Evolutionary conservation across 2,113 vertebrate species (phyloP), one percentile per base, ranked within the genome.

Genomic region (Colossoma macropomum): DNA sequence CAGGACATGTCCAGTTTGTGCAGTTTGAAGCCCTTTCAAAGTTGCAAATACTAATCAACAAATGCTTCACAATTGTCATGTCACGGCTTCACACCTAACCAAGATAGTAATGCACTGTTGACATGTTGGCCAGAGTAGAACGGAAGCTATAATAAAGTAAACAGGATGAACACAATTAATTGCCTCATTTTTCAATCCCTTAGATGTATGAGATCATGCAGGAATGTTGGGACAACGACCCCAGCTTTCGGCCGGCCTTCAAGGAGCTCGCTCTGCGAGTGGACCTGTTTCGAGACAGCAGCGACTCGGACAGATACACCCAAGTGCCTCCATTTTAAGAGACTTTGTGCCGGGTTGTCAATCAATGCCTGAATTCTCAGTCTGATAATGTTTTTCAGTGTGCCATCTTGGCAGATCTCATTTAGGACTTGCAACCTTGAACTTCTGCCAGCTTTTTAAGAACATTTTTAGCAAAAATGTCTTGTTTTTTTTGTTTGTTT

Each of bases 171-270:
- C 21, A 59, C 23, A 21, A 5, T 52, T 70, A 62, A 69, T 17
- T 38, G 17, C 0, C 4, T 63, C 0, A n/a, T 34, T 15, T n/a
- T 56, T 70, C 12, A 28, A 10, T 82, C 60, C 2, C 17, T 52
- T 89, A 99, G 98, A 96, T 98, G 82, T 94, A 97, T 85, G 80
- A 91, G 69, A 95, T 97, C 60, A 99, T 98, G 97, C 92, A 89
- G 56, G 96, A 97, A 79, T 99, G 97, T 91, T 99, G 98, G 98
- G 96, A 95, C 89, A 95, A 91, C 50, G 94, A 94, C 1, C 94
- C 95, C 6, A 88, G 63, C 28, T 93, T 91, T 21, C 95, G 98
- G 10, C 98, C 97, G 0, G 93, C 94, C 38, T 99, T 99, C 86
- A 96, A 92, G 86, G 93, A 95, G 73, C 94, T 99, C 50, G 90